Evolutionary conservation across 2,113 vertebrate species (phyloP).

Genomic region (Struthidea cinerea): DNA sequence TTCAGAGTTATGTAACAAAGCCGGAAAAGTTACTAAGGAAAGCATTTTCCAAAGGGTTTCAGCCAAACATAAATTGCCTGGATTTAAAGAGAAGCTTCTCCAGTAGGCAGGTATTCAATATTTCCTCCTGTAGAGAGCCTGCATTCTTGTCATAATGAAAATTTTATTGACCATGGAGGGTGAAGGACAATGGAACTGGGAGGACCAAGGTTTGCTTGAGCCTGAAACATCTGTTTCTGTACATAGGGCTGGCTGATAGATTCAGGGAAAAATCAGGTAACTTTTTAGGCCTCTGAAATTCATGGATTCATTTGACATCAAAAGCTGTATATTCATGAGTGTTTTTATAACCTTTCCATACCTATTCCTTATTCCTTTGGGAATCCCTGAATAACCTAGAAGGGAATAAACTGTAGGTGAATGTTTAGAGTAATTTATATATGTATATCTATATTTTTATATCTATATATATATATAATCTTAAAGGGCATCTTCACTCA

Average conservation of each 20-base stretch:
- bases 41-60: not conserved
- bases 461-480: not conserved
- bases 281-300: not conserved
- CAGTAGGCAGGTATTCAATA: not conserved
- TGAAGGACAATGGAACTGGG: not conserved
- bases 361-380: not conserved
- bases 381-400: not conserved
- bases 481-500: not conserved
- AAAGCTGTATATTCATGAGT: not conserved
- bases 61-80: not conserved
- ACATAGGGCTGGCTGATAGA: not conserved
- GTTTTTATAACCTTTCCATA: not conserved
- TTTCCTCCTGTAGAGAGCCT: not conserved
- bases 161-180: not conserved
- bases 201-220: not conserved
- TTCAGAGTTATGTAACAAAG: not conserved
- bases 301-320: not conserved
- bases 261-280: not conserved
- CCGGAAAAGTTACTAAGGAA: not conserved
- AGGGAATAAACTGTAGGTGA: not conserved
- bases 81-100: not conserved
- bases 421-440: not conserved
- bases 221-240: not conserved
- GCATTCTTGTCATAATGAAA: not conserved
- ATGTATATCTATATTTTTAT: not conserved